phyloP scores from a whole-genome alignment of 1,140 invertebrate genomes.

The Orussus abietinus region DNA sequence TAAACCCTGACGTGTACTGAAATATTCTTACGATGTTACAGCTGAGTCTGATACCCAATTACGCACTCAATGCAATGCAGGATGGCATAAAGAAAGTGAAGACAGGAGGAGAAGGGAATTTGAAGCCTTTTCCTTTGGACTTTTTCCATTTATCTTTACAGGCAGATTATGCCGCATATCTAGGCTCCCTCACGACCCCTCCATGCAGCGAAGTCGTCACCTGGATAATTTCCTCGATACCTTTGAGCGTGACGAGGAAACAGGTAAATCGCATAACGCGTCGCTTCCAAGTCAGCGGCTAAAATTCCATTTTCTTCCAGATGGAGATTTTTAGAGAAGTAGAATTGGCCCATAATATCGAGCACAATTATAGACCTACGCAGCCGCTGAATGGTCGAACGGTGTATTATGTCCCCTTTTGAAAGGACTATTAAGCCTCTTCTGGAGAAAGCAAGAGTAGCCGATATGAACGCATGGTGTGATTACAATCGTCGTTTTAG shows the following conservation, averaged over 20 bases:
- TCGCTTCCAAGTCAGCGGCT: too few species aligned
- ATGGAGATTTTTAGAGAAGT: slow-evolving; percentile 61
- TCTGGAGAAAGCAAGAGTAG: not conserved
- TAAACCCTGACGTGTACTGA: too few species aligned
- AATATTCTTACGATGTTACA: not conserved
- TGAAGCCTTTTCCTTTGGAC: slow-evolving; percentile 13
- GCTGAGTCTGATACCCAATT: not conserved
- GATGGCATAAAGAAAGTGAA: not conserved
- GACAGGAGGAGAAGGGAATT: not conserved
- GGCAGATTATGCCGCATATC: slow-evolving; percentile 71
- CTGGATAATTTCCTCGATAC: slow-evolving; percentile 83
- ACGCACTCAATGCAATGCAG: not conserved
- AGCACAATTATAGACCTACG: slow-evolving; percentile 68
- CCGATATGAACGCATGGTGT: not conserved
- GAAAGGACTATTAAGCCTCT: not conserved
- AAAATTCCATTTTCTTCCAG: slow-evolving; percentile 50
- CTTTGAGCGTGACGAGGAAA: slow-evolving; percentile 62
- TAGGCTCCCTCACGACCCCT: slow-evolving; percentile 89
- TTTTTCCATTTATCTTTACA: slow-evolving; percentile 9
- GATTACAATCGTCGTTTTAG: not conserved
- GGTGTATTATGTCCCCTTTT: slow-evolving; percentile 49
- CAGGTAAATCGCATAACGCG: slow-evolving; percentile 64
- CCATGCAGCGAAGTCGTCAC: slow-evolving; percentile 89
- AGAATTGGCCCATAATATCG: slow-evolving; percentile 58
- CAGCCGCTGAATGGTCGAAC: slow-evolving; percentile 63